Evolutionary conservation across 1,140 invertebrate genomes (phyloP).

Genomic region (Drosophila insularis): DNA sequence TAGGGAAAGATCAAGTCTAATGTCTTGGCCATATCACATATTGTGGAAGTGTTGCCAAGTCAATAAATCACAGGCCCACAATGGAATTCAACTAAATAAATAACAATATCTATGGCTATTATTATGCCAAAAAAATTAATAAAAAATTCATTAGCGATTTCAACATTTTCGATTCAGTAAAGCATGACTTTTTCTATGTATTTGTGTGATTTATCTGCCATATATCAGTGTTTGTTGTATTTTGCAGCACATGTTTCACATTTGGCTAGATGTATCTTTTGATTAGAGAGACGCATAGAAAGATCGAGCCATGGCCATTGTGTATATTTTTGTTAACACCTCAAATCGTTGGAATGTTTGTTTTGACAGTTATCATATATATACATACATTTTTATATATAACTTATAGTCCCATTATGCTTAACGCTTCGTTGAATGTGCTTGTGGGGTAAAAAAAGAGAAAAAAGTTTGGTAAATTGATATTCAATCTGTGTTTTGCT

Average conservation of each 20-base stretch:
- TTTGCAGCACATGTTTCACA: slow-evolving; percentile 71
- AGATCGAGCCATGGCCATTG: slow-evolving; percentile 55
- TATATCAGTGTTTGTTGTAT: slow-evolving; percentile 45
- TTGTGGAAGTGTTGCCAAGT: slow-evolving; percentile 13
- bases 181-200: slow-evolving; percentile 17
- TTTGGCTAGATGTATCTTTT: slow-evolving; percentile 53
- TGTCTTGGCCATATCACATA: background rate
- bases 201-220: slow-evolving; percentile 64
- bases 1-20: background rate
- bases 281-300: slow-evolving; percentile 44
- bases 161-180: slow-evolving; percentile 20
- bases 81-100: slow-evolving; percentile 10
- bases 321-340: slow-evolving; percentile 61
- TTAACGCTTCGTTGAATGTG: slow-evolving; percentile 26
- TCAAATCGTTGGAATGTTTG: slow-evolving; percentile 32
- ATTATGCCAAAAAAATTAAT: slow-evolving; percentile 53
- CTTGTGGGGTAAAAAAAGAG: background rate
- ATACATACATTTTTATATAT: slow-evolving; percentile 1
- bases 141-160: slow-evolving; percentile 72
- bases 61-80: slow-evolving; percentile 13
- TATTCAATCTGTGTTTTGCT: slow-evolving; percentile 51
- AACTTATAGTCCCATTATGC: slow-evolving; percentile 24
- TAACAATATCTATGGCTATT: slow-evolving; percentile 23
- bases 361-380: slow-evolving; percentile 48
- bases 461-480: slow-evolving; percentile 38